These are phyloP conservation scores for Apostichopus leukothele DNA, from an alignment of 53 echinoderm and acorn worm genomes.

Conservation along the genomic window DNA sequence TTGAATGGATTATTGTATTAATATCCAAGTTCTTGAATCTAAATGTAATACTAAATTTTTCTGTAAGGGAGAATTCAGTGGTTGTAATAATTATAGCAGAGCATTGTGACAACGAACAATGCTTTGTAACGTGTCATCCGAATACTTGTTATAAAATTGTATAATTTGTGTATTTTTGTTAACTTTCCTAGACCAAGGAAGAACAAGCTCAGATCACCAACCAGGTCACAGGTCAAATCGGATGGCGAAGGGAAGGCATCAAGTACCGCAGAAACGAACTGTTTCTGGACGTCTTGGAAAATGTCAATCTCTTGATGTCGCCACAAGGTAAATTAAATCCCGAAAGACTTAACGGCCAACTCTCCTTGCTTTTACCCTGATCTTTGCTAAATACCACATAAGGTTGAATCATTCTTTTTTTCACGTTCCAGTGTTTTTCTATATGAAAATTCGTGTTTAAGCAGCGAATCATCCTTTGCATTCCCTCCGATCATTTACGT, in stretches of 20 bases:
- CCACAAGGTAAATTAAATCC: constrained; percentile 72
- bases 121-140: not conserved
- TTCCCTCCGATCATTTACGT: no score
- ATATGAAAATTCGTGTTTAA: no score
- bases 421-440: no score
- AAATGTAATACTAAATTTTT: no score
- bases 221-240: constrained; percentile 99
- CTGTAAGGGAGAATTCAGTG: no score
- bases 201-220: constrained; percentile 98
- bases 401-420: no score
- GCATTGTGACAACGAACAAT: not conserved
- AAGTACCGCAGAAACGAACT: constrained; percentile 98
- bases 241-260: constrained; percentile 96
- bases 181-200: constrained; percentile 69
- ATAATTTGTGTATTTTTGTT: not conserved
- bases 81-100: not conserved
- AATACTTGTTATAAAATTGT: not conserved
- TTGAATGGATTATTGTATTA: no score
- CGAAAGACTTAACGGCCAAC: no score
- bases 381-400: no score
- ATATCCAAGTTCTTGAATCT: no score
- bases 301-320: constrained; percentile 98
- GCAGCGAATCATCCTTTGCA: no score
- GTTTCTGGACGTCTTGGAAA: constrained; percentile 93
- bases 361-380: no score